Evolutionary conservation across 2,797 vertebrate species (phyloP).

Genomic region (Pterois miles): DNA sequence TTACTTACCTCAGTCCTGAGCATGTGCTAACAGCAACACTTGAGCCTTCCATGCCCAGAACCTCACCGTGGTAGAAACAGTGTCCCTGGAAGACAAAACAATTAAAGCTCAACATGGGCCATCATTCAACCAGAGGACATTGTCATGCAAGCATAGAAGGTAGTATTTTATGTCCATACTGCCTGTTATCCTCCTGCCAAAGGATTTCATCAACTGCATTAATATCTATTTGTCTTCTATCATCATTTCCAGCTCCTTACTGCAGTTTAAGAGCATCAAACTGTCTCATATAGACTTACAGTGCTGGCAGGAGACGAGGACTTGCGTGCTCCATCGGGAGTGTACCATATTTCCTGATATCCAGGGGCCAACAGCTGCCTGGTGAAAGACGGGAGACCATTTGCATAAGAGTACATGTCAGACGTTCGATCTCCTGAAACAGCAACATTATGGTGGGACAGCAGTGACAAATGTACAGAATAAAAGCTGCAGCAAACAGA

Average conservation of each 20-base stretch:
- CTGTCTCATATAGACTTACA: conserved; percentile 80
- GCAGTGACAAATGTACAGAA: conserved; percentile 1
- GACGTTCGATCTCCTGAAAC: conserved; percentile 9
- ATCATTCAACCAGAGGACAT: neutral
- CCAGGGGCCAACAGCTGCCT: conserved; percentile 91
- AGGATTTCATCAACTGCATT: neutral
- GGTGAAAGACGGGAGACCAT: conserved; percentile 11
- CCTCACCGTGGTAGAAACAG: conserved; percentile 93
- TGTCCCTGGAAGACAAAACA: conserved; percentile 85
- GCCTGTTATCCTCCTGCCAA: neutral
- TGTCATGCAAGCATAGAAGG: neutral
- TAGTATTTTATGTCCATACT: neutral
- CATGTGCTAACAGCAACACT: conserved; percentile 91
- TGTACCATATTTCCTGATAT: conserved; percentile 94
- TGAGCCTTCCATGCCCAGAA: conserved; percentile 84
- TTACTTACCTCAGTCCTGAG: conserved; percentile 90
- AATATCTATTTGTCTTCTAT: neutral
- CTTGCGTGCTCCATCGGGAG: conserved; percentile 79
- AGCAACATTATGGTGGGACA: neutral
- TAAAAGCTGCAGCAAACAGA: conserved; percentile 28
- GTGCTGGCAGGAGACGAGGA: conserved; percentile 76
- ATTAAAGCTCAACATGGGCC: conserved; percentile 7
- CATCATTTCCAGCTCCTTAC: conserved; percentile 2
- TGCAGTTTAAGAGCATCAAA: conserved; percentile 31
- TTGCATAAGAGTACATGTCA: conserved; percentile 11